Percentiles rank a stretch among this genome's conserved stretches.
Evolutionary conservation across 2,888 invertebrate species (phyloP).

Genomic region (Platypus cylindrus): DNA sequence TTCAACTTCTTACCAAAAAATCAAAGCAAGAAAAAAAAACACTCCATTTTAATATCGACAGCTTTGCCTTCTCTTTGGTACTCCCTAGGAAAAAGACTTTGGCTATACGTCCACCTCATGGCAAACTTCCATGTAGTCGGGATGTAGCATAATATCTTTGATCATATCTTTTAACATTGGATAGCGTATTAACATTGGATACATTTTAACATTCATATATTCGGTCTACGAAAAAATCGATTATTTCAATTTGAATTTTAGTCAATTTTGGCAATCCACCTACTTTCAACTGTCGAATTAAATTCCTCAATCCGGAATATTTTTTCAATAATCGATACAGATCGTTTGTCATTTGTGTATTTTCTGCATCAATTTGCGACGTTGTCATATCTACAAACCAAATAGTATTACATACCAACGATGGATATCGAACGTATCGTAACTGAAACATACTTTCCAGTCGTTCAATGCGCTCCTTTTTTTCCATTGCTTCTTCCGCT

Average conservation of each 20-base stretch:
- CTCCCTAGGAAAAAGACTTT: conserved; percentile 35
- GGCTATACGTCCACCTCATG: conserved; percentile 75
- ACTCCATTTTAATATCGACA: conserved; percentile 12
- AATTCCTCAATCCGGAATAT: conserved; percentile 77
- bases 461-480: conserved; percentile 72
- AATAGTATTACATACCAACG: background rate
- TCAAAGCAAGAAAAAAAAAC: background rate
- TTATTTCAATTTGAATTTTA: background rate
- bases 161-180: conserved; percentile 96
- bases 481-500: conserved; percentile 77
- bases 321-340: conserved; percentile 84
- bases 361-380: conserved; percentile 83
- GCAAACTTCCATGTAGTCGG: conserved; percentile 95
- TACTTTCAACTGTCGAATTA: conserved; percentile 81
- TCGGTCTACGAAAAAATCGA: conserved; percentile 53
- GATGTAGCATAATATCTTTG: conserved; percentile 87
- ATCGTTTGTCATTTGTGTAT: conserved; percentile 89
- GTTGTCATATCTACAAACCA: conserved; percentile 74
- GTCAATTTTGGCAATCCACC: conserved; percentile 9
- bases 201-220: conserved; percentile 83
- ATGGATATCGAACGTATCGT: background rate
- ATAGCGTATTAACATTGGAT: conserved; percentile 89
- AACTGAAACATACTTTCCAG: conserved; percentile 53
- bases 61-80: conserved; percentile 16
- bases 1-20: too few species aligned